Base-by-base conservation (phyloP, 1,140 invertebrate species). In the Solenopsis invicta region DNA sequence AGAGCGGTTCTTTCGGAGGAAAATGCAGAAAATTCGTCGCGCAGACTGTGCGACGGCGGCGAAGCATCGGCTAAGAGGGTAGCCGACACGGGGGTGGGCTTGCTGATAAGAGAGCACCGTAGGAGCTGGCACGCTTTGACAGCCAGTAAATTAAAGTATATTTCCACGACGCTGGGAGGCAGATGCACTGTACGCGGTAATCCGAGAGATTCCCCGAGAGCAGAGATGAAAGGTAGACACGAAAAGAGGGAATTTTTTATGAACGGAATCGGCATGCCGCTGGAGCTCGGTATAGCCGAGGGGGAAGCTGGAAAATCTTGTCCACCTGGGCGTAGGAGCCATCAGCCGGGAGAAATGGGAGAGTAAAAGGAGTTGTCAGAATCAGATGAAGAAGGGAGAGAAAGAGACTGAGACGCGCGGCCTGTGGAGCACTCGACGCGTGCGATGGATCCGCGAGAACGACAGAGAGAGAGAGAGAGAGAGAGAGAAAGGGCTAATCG, bases 141-240 rank as follows among this genome's bases (percentile, higher is more conserved):
- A 90, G 89, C 89, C 88, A 72, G 89, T 90, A 90, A 90, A 90
- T 90, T 90, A 90, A 90, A 90, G 89, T 90, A 90, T 90, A 90
- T 90, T 90, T 90, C 88, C 88, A 76, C 89, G 88, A 80, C 88
- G 89, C 67, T 90, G 78, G 86, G 75, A 90, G 86, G 89, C 89
- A 88, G 89, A 90, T 90, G 88, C 67, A 88, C 78, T 76, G 85
- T 72, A 85, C 89, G 85, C 84, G 75, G 88, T 90, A 90, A 90
- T 90, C 89, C 56, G 69, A 72, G 67, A 85, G 88, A 90, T 87
- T 89, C 86, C 69, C 34, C 24, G 66, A 69, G 45, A 29, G 75
- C 59, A 72, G 78, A 90, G 88, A 90, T 90, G 89, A 90, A 90
- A 90, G 89, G 86, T 81, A 78, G 74, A 85, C 64, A 62, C 85